Conservation (phyloP, 2,888 invertebrate genomes). For the Melanophora roralis region DNA sequence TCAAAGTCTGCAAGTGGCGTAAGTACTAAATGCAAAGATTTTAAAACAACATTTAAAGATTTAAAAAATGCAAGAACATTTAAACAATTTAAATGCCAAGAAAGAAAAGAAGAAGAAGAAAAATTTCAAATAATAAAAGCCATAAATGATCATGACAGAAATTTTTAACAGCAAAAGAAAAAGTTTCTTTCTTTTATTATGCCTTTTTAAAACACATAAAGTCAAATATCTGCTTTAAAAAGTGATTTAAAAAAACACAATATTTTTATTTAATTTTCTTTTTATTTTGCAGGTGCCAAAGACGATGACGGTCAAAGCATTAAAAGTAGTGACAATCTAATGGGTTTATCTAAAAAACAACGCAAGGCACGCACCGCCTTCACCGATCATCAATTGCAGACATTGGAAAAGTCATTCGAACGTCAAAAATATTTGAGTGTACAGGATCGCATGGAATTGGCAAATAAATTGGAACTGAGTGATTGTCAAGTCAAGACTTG, state of each 20-base stretch:
- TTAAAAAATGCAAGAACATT: slow-evolving; percentile 31
- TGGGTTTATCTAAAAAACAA: slow-evolving; percentile 90
- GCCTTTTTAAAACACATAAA: slow-evolving; percentile 5
- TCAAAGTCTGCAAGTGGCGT: not conserved
- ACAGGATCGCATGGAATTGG: slow-evolving; percentile 98
- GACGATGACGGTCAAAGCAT: slow-evolving; percentile 84
- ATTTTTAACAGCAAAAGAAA: slow-evolving; percentile 9
- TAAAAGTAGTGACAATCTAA: slow-evolving; percentile 73
- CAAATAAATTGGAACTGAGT: slow-evolving; percentile 94
- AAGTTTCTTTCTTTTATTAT: not conserved
- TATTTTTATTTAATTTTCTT: slow-evolving; percentile 15
- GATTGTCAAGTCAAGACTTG: slow-evolving; percentile 99
- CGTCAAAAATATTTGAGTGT: slow-evolving; percentile 97
- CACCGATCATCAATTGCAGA: slow-evolving; percentile 98
- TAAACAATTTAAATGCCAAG: slow-evolving; percentile 25
- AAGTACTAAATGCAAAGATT: not conserved
- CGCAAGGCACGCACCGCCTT: slow-evolving; percentile 98
- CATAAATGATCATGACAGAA: slow-evolving; percentile 59
- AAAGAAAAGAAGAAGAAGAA: not conserved
- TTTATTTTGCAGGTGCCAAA: slow-evolving; percentile 83
- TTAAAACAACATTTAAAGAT: slow-evolving; percentile 39
- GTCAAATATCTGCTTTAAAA: slow-evolving; percentile 42
- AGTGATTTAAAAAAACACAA: not conserved
- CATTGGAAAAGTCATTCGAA: slow-evolving; percentile 97
- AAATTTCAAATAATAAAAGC: slow-evolving; percentile 7